Percentiles rank a stretch among this genome's conserved stretches.
Conservation (phyloP, 2,797 vertebrate genomes). For the Cephalopachus bancanus region DNA sequence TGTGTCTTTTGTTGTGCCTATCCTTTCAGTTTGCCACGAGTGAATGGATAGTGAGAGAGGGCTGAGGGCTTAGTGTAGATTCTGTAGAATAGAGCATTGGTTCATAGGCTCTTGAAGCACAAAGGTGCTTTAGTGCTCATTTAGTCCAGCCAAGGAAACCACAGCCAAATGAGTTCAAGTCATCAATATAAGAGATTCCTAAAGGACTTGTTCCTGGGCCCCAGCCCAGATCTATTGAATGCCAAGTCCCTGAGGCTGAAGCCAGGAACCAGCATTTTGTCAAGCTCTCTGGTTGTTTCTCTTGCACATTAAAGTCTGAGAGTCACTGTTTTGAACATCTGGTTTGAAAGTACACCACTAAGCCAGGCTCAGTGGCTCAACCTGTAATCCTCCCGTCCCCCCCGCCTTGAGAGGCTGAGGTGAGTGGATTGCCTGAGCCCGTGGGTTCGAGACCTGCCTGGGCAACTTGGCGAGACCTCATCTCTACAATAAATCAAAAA, state of each 20-base stretch:
- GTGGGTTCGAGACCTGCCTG: too few relatives aligned
- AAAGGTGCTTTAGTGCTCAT: slow-evolving; percentile 9
- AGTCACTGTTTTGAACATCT: neutral
- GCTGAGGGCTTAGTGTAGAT: neutral
- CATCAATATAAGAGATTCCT: neutral
- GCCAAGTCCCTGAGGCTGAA: neutral
- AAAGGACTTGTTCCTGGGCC: neutral
- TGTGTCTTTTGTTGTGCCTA: neutral
- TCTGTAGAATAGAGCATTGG: neutral
- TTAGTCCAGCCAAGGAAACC: neutral
- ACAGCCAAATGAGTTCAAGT: neutral
- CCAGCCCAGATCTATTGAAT: neutral
- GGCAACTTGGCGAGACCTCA: too few relatives aligned
- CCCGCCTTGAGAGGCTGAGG: too few relatives aligned
- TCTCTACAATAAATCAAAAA: too few relatives aligned
- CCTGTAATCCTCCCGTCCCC: too few relatives aligned
- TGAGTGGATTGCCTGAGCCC: too few relatives aligned
- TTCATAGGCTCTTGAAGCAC: neutral
- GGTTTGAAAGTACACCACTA: too few relatives aligned
- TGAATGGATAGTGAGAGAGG: neutral
- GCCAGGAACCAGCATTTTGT: neutral
- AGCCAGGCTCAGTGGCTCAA: too few relatives aligned
- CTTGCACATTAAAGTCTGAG: neutral
- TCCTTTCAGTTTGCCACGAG: neutral
- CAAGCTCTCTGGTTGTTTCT: neutral